Percentiles rank a stretch among this genome's conserved stretches.
Conservation (phyloP, 1,140 invertebrate genomes). For the Agraylea sexmaculata region DNA sequence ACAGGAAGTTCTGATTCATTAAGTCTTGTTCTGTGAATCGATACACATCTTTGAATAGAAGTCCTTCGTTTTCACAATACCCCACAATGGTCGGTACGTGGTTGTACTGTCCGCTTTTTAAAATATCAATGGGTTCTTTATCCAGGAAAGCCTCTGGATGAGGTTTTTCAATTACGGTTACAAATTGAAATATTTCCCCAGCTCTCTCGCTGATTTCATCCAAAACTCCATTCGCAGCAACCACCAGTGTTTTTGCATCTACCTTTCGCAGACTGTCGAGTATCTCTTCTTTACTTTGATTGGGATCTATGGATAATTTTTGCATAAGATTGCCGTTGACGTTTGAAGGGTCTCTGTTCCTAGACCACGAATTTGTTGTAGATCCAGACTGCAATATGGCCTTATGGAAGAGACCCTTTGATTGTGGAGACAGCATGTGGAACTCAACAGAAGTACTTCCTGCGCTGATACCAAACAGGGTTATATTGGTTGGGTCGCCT, state of each 20-base stretch:
- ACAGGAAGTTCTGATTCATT: too few species aligned
- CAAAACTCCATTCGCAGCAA: slow-evolving; percentile 22
- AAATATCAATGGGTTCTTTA: slow-evolving; percentile 26
- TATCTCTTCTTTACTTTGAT: slow-evolving; percentile 24
- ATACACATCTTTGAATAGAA: too few species aligned
- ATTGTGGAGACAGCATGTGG: slow-evolving; percentile 38
- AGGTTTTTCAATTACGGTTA: too few species aligned
- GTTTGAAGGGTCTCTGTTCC: slow-evolving; percentile 40
- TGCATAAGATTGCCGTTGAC: slow-evolving; percentile 31
- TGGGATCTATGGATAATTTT: slow-evolving; percentile 25
- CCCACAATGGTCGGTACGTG: slow-evolving; percentile 33
- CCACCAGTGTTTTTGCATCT: slow-evolving; percentile 26
- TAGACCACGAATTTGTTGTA: slow-evolving; percentile 45
- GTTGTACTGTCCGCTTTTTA: slow-evolving; percentile 26
- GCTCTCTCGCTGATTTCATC: slow-evolving; percentile 9
- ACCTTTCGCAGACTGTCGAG: slow-evolving; percentile 27
- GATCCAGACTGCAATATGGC: slow-evolving; percentile 48
- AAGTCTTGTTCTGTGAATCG: too few species aligned
- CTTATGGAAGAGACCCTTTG: slow-evolving; percentile 45
- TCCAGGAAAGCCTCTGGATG: slow-evolving; percentile 33
- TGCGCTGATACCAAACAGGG: slow-evolving; percentile 44
- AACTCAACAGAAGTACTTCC: slow-evolving; percentile 46
- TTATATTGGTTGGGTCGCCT: slow-evolving; percentile 47
- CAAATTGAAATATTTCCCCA: not conserved
- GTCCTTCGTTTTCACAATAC: slow-evolving; percentile 31